Evolutionary conservation across 2,888 invertebrate species (phyloP).

Genomic region (Troglohyphantes excavatus): DNA sequence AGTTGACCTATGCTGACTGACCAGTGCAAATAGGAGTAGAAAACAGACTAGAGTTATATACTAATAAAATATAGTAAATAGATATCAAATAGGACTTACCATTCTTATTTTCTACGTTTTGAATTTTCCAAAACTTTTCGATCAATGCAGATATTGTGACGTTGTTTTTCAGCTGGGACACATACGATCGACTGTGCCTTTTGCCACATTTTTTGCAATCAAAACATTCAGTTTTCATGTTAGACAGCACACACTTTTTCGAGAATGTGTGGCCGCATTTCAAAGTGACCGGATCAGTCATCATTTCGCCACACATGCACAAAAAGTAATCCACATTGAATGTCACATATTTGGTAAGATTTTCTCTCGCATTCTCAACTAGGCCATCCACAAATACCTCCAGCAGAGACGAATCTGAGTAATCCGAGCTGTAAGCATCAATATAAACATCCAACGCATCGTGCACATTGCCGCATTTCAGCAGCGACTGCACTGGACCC

Average conservation of each 20-base stretch:
- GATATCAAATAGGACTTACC: constrained; percentile 27
- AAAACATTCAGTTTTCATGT: constrained; percentile 30
- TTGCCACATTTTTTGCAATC: constrained; percentile 55
- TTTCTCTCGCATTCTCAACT: constrained; percentile 39
- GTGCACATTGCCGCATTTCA: constrained; percentile 43
- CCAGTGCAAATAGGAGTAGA: too few species aligned
- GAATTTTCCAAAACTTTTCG: constrained; percentile 40
- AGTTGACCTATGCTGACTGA: too few species aligned
- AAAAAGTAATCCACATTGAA: constrained; percentile 51
- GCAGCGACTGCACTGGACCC: constrained; percentile 22
- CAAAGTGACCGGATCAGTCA: constrained; percentile 68
- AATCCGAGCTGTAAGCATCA: constrained; percentile 70
- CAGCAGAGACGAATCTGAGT: constrained; percentile 37
- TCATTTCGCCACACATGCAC: constrained; percentile 56
- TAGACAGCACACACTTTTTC: constrained; percentile 53
- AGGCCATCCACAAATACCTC: constrained; percentile 50
- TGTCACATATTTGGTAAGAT: constrained; percentile 29
- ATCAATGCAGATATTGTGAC: constrained; percentile 54
- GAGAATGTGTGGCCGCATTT: constrained; percentile 73
- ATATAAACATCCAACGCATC: constrained; percentile 58
- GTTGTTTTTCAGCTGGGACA: constrained; percentile 54
- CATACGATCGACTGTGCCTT: constrained; percentile 19
- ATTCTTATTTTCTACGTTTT: background rate
- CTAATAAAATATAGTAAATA: too few species aligned
- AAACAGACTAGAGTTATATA: too few species aligned